Evolutionary conservation across 2,797 vertebrate genomes (phyloP), one percentile per base, ranked within the genome.

Genomic region (Neostethus bicornis): DNA sequence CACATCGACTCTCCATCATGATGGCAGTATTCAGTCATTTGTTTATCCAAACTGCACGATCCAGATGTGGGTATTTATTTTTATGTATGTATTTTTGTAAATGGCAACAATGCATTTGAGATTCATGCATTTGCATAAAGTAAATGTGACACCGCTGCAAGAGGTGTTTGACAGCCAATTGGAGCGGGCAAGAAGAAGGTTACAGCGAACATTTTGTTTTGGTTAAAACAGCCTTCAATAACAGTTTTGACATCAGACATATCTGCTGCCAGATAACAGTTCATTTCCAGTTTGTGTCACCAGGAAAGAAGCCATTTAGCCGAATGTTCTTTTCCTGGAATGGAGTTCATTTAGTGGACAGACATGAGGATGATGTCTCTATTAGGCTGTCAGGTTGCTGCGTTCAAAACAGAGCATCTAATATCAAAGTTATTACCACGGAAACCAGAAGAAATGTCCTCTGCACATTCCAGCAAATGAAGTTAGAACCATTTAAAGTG

Each of bases 21-120:
- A 70, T 71, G 72, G 62, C 70, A 66, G 62, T 65, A 39, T 78
- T 70, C 66, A 74, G 26, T 37, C 50, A 31, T 37, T 42, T 25
- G n/a, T 10, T n/a, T 45, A 65, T n/a, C 34, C 35, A 23, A 32
- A 63, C 57, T 38, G 34, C 28, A 39, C 17, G 46, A 70, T 38
- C 49, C 65, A 60, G 34, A 66, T 51, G n/a, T 31, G 14, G 37
- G 52, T 29, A 21, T n/a, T 16, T 16, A 1, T 25, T 25, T 24
- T 25, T 25, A 7, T 25, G 16, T 20, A 9, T 2, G 19, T 4
- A 7, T 14, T n/a, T n/a, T 20, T 3, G 5, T 21, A 8, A 1
- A 13, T 19, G 16, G 37, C 4, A 17, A 16, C 20, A 25, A 31
- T 13, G 6, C 3, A 28, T 14, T 46, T 14, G 1, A 11, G 28